Base-by-base conservation (phyloP, 2,888 invertebrate species). In the Tetragnatha montana region DNA sequence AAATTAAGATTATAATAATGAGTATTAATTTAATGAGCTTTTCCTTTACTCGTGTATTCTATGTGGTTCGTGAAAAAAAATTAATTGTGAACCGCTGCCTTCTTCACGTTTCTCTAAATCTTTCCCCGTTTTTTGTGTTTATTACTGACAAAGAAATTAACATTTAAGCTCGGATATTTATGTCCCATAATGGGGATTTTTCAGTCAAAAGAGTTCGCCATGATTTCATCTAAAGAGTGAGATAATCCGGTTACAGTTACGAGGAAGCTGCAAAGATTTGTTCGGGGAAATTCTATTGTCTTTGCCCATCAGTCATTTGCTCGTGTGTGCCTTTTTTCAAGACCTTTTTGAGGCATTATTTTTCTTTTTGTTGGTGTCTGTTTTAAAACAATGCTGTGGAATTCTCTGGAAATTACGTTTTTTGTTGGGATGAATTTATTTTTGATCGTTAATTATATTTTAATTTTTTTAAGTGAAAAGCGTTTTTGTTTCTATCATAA, bases 11-110 rank as follows among this genome's bases (percentile, higher is more conserved):
- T 81, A 81, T 86, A 89, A 89, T 89, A 89, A 89, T 89, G 89
- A 89, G 85, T 89, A 89, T 89, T 89, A 89, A 89, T 89, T 89
- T 89, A 89, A 89, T 89, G 89, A 89, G 89, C 89, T 89, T 85
- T 86, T 76, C 78, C 35, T 35, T 47, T 50, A 19, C 22, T 19
- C 49, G 6, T 6, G 19, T 12, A 17, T 14, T 47, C 35, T 60
- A 21, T 35, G 22, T 8, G n/a, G 14, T 17, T 35, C n/a, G 49
- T 21, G 70, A 68, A 68, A 60, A 73, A 81, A 87, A 82, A 73
- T 78, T 68, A 60, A 76, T 88, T 79, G 51, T 79, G 19, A 22
- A 21, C 51, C 21, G n/a, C 71, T 35, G 17, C 70, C 22, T 12
- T n/a, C 21, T 85, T 50, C 75, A 51, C n/a, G 71, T 75, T 85